Conservation (phyloP, 2,797 vertebrate genomes). For the Liparis tanakae region DNA sequence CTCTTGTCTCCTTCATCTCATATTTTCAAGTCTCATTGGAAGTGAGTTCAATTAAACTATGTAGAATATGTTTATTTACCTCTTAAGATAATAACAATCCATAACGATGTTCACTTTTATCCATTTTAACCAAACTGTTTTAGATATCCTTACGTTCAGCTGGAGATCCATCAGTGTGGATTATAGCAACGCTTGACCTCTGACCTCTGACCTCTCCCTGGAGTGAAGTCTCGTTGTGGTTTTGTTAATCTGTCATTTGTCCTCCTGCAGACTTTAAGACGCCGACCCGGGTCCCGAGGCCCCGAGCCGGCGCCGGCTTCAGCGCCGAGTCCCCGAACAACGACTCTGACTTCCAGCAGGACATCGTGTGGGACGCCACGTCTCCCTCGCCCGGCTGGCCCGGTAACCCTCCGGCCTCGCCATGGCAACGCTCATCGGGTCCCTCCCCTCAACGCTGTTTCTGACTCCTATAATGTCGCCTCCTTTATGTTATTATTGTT, state of each 20-base stretch:
- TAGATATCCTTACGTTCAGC: background rate
- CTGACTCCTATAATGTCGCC: too few relatives aligned
- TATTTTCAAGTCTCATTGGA: too few relatives aligned
- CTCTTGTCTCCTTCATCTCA: too few relatives aligned
- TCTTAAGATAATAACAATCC: background rate
- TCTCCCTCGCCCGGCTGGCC: conserved; percentile 85
- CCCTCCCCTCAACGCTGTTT: too few relatives aligned
- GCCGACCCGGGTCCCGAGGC: conserved; percentile 67
- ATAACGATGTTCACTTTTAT: background rate
- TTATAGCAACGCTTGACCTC: background rate
- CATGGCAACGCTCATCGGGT: too few relatives aligned
- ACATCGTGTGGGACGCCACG: conserved; percentile 95
- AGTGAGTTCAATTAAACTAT: too few relatives aligned
- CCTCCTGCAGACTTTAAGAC: conserved; percentile 74
- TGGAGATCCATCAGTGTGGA: background rate
- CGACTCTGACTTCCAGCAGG: conserved; percentile 88
- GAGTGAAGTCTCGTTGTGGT: background rate
- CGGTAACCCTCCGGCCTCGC: conserved; percentile 71
- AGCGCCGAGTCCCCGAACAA: conserved; percentile 84
- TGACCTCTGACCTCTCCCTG: conserved; percentile 6
- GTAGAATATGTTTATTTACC: background rate
- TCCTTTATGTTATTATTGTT: too few relatives aligned
- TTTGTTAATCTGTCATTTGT: background rate
- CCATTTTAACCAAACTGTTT: background rate
- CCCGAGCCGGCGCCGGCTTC: conserved; percentile 25